Percentiles rank a stretch among this genome's conserved stretches.
These are phyloP conservation scores for Zaprionus africanus DNA, from an alignment of 1,140 invertebrate genomes.

Conservation along the genomic window DNA sequence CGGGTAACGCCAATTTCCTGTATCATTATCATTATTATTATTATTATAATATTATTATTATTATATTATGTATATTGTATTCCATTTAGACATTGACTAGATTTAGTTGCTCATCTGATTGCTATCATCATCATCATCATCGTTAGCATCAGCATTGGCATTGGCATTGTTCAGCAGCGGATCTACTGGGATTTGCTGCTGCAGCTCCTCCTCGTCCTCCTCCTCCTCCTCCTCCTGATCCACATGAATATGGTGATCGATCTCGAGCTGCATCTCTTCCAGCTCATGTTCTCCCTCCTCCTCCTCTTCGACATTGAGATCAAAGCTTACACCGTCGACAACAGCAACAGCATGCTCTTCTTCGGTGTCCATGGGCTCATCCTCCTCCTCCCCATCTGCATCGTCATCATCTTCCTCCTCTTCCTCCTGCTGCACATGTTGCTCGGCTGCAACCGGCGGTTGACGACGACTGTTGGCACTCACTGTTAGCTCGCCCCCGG, in stretches of 20 bases:
- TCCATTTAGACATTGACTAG: slow-evolving; percentile 36
- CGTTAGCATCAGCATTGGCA: no score
- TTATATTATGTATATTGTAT: slow-evolving; percentile 5
- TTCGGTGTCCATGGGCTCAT: background rate
- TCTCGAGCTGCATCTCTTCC: no score
- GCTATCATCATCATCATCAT: background rate
- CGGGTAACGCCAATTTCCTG: slow-evolving; percentile 6
- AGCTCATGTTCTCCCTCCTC: background rate
- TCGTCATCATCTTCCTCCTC: background rate
- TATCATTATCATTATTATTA: no score
- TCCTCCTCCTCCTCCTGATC: background rate
- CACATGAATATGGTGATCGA: background rate
- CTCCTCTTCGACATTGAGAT: background rate
- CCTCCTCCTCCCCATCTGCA: background rate
- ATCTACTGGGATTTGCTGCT: background rate
- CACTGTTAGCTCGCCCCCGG: slow-evolving; percentile 1
- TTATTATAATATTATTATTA: no score
- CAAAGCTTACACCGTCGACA: slow-evolving; percentile 2
- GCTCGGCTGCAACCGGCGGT: background rate
- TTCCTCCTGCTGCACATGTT: background rate
- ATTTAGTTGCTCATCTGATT: slow-evolving; percentile 14
- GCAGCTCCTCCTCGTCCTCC: background rate
- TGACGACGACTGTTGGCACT: background rate
- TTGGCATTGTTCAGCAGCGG: background rate
- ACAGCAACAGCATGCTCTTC: background rate